Evolutionary conservation across 2,113 vertebrate genomes (phyloP), one percentile per base, ranked within the genome.

Genomic region (Malurus alboscapulatus): DNA sequence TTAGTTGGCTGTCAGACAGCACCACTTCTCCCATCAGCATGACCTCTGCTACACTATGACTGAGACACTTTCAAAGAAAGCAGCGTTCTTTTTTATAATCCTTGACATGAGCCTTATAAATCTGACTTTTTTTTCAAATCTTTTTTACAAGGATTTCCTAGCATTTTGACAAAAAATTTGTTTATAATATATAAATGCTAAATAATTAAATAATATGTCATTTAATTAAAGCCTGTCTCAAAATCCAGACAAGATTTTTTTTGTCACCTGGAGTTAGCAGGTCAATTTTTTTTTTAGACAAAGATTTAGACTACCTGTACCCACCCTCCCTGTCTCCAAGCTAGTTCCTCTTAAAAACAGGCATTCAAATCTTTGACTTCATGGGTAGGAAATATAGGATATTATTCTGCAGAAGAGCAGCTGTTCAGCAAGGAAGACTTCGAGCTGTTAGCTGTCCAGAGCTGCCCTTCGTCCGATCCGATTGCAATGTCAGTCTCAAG

Each of bases 301-400:
- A 27, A 14, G 18, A 9, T 53, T 72, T 72, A 44, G 8, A 38
- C 14, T 22, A 44, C 4, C 7, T 25, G 17, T 34, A 76, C 81
- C 54, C 14, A 53, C 12, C 5, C 2, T 53, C 6, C 1, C 8
- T 22, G 1, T 45, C 18, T 38, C 21, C 40, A 59, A 34, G 7
- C 6, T 44, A 44, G 12, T n/a, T 81, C 22, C 11, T 81, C 59
- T 73, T 24, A 24, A 77, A 84, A 84, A 9, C 0, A 0, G 16
- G 10, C 1, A 4, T 54, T 71, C 26, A 47, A 75, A 76, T 22
- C 48, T 62, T 38, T 38, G 15, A 21, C 24, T 8, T 29, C 17
- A 1, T 27, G 9, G 29, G 10, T 21, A 58, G 30, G 20, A 72
- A 72, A 81, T n/a, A 57, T 21, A 51, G 29, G 10, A 47, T 57